These are phyloP conservation scores for Caligus rogercresseyi DNA, from an alignment of 1,140 invertebrate species.

Conservation along the genomic window DNA sequence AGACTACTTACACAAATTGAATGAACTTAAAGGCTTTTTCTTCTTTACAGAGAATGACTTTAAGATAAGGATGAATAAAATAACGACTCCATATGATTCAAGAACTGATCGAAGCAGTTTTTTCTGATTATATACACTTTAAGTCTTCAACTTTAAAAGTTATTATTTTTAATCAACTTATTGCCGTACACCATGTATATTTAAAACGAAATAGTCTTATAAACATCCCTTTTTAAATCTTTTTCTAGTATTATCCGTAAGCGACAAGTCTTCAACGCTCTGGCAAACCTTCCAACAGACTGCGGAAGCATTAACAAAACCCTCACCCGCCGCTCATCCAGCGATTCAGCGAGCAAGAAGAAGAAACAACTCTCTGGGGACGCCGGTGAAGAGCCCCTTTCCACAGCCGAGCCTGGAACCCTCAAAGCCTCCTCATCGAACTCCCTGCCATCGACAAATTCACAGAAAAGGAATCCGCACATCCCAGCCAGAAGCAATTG, in stretches of 20 bases:
- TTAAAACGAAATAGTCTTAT: no score
- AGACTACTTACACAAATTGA: no score
- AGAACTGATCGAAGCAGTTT: no score
- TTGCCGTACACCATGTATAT: no score
- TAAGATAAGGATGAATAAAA: no score
- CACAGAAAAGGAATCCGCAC: constrained; percentile 80
- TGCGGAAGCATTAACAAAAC: constrained; percentile 69
- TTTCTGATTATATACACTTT: no score
- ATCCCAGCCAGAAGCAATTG: constrained; percentile 37
- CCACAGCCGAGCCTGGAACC: constrained; percentile 72
- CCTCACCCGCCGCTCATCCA: constrained; percentile 44
- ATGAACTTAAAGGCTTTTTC: no score
- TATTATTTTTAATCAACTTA: no score
- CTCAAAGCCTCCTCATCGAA: constrained; percentile 71
- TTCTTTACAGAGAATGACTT: no score
- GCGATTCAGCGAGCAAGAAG: constrained; percentile 25
- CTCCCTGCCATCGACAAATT: constrained; percentile 66
- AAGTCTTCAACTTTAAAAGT: no score
- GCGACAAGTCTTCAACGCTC: constrained; percentile 83
- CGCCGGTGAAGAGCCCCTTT: constrained; percentile 65
- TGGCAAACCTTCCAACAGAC: constrained; percentile 88
- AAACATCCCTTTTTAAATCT: constrained; percentile 73
- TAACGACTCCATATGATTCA: no score
- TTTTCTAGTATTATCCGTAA: constrained; percentile 83
- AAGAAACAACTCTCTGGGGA: constrained; percentile 21